Evolutionary conservation across 2,888 invertebrate genomes (phyloP).

Genomic region (Ennomos fuscantarius): DNA sequence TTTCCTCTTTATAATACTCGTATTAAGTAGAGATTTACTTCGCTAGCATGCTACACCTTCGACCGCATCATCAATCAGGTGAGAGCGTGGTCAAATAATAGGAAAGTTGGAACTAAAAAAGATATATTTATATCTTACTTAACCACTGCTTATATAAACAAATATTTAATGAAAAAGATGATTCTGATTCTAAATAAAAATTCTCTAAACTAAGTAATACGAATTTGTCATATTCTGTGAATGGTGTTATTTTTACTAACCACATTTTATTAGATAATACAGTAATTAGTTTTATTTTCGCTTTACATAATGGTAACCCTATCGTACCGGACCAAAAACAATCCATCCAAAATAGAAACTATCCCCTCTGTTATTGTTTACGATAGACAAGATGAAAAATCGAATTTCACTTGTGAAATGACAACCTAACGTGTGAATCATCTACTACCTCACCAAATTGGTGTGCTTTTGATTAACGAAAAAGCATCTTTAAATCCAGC

Average conservation of each 20-base stretch:
- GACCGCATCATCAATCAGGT: too few relatives aligned
- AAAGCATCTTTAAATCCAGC: constrained; percentile 17
- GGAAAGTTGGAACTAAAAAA: too few relatives aligned
- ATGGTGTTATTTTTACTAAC: constrained; percentile 1
- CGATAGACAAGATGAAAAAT: constrained; percentile 76
- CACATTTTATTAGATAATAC: neutral
- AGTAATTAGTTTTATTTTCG: neutral
- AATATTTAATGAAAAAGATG: too few relatives aligned
- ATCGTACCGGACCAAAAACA: constrained; percentile 48
- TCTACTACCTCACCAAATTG: constrained; percentile 44
- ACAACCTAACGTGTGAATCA: constrained; percentile 71
- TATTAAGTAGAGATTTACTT: too few relatives aligned
- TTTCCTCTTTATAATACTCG: too few relatives aligned
- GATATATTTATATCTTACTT: too few relatives aligned
- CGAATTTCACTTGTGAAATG: constrained; percentile 76
- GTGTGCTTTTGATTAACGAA: neutral
- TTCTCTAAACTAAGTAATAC: too few relatives aligned
- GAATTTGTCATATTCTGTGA: too few relatives aligned
- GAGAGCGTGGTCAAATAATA: too few relatives aligned
- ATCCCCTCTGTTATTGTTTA: constrained; percentile 67
- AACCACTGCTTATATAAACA: too few relatives aligned
- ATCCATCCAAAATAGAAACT: constrained; percentile 59
- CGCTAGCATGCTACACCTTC: too few relatives aligned
- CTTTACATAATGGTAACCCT: constrained; percentile 16
- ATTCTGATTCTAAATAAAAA: too few relatives aligned